Base-by-base conservation (phyloP, 2,888 invertebrate species). In the Busseola fusca region DNA sequence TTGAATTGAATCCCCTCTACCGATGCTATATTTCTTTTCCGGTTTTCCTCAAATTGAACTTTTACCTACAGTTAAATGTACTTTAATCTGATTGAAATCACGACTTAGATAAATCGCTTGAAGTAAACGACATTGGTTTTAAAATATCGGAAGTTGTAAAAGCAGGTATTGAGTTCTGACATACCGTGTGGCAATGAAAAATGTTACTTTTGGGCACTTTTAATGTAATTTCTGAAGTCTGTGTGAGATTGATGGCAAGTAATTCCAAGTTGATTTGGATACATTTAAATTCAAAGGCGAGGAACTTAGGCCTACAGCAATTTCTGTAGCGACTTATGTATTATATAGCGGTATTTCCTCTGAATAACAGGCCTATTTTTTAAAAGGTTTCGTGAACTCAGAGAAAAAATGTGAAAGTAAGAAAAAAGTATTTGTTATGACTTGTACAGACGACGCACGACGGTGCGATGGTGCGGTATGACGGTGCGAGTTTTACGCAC, bases 31-130 rank as follows among this genome's bases (percentile, higher is more conserved):
- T 94, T 95, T 95, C 93, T 95, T 94, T 87, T 77, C 91, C 92
- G 90, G 89, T 93, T 92, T 92, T 88, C 92, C 93, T 93, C 91
- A 92, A 94, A 95, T 93, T 92, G 93, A 94, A 94, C 92, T 93
- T 93, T 92, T 93, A 93, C 93, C 91, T 90, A 91, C 93, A 92
- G 93, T 94, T 95, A 93, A 95, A 94, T 93, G 93, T 93, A 93
- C 93, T 95, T 93, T 95, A 95, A 95, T 95, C 95, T 93, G 94
- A 95, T 95, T 93, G 92, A 93, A 94, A 88, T 92, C 89, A 85
- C 91, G 93, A 93, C 93, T 92, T 90, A 91, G 92, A 93, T 93
- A 92, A 92, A 94, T 94, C 90, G 91, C 81, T 77, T 64, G 59
- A 75, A 85, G 83, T 77, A 70, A 80, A 83, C 68, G 83, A 65